These are phyloP conservation scores for Eumerus sabulonum DNA, from an alignment of 2,888 invertebrate genomes.

Conservation along the genomic window DNA sequence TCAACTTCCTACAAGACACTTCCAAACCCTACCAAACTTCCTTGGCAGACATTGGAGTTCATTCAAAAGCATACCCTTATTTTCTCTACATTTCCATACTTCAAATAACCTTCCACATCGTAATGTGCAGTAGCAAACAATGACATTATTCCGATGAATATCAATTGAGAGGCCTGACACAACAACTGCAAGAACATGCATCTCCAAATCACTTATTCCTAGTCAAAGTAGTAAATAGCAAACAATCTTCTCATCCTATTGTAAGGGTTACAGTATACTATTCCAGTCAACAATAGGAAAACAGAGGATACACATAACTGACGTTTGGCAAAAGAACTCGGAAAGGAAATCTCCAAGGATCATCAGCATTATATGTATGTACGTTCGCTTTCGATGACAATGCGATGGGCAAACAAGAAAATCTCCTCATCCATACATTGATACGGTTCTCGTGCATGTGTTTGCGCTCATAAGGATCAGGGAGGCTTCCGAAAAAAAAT, in stretches of 20 bases:
- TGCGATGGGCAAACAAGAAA: constrained; percentile 51
- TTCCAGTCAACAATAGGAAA: constrained; percentile 41
- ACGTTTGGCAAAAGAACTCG: constrained; percentile 23
- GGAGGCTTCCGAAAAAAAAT: constrained; percentile 20
- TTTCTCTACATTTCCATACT: no score
- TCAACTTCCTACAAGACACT: no score
- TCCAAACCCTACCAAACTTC: no score
- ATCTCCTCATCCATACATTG: constrained; percentile 40
- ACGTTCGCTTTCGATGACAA: constrained; percentile 47
- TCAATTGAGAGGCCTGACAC: constrained; percentile 55
- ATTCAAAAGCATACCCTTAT: no score
- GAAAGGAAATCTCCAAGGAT: constrained; percentile 26
- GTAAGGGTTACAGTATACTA: no score
- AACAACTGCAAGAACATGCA: constrained; percentile 38
- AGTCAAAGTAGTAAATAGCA: constrained; percentile 33
- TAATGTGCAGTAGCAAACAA: no score
- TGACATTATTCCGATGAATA: constrained; percentile 55
- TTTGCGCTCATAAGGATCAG: constrained; percentile 27
- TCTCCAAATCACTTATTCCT: constrained; percentile 9
- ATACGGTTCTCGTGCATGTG: constrained; percentile 18
- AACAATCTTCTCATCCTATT: constrained; percentile 30
- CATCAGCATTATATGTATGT: constrained; percentile 19
- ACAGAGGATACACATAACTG: constrained; percentile 18
- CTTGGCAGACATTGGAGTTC: no score
- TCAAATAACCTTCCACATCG: no score